Percentiles rank a stretch among this genome's conserved stretches.
Conservation (phyloP, 2,113 vertebrate genomes). For the Cheirogaleus medius region DNA sequence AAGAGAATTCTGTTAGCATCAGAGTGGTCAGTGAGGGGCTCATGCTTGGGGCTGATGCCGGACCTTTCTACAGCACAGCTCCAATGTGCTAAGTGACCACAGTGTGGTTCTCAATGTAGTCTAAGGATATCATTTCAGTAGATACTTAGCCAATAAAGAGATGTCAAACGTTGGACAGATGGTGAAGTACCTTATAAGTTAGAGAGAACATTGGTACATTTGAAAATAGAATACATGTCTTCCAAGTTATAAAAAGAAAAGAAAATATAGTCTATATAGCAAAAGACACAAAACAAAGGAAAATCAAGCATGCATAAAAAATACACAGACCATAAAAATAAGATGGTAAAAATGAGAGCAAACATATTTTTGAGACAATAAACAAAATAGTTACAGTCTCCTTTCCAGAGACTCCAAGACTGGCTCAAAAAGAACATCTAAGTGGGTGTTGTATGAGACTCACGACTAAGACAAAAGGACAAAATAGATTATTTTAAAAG, state of each 20-base stretch:
- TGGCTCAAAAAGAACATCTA: not conserved
- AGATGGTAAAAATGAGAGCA: not conserved
- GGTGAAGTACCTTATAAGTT: not conserved
- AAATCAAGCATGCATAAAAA: not conserved
- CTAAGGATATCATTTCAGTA: not conserved
- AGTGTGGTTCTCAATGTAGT: not conserved
- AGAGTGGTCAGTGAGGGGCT: not conserved
- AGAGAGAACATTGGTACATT: not conserved
- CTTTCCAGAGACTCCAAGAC: not conserved
- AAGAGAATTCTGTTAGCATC: not conserved
- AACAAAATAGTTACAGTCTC: not conserved
- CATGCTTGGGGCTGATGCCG: accelerated
- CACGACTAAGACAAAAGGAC: not conserved
- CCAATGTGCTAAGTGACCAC: not conserved
- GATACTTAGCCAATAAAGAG: not conserved
- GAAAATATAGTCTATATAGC: not conserved
- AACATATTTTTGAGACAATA: not conserved
- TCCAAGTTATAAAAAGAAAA: not conserved
- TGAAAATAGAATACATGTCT: not conserved
- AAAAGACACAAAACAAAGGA: not conserved
- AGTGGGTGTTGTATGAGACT: not conserved
- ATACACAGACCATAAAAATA: not conserved
- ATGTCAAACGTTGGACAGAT: not conserved
- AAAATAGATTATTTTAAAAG: not conserved
- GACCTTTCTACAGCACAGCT: not conserved